phyloP scores from a whole-genome alignment of 2,113 vertebrate species.

The Gambusia holbrooki region DNA sequence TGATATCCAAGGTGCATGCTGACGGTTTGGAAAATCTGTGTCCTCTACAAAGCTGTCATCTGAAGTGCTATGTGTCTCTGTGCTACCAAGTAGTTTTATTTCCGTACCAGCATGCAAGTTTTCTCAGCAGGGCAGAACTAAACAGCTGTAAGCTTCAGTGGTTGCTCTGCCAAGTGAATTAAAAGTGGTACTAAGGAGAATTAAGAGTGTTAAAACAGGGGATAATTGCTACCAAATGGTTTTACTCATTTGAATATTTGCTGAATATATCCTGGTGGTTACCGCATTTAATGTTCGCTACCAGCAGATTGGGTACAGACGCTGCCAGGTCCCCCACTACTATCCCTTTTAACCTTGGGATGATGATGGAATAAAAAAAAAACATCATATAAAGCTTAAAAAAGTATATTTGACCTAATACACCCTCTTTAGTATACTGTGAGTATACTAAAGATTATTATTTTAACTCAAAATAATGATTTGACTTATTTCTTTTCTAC shows the following conservation, averaged over 20 bases:
- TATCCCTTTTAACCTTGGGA: no score
- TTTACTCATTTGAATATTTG: conserved; percentile 18
- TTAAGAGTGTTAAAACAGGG: conserved; percentile 38
- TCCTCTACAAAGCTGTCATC: conserved; percentile 12
- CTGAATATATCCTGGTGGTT: conserved; percentile 31
- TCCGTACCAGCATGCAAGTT: conserved; percentile 21
- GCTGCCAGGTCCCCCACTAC: not conserved
- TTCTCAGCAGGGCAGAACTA: conserved; percentile 55
- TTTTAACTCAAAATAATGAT: no score
- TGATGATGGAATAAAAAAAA: no score
- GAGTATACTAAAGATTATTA: no score
- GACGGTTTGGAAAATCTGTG: conserved; percentile 18
- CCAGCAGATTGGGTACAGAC: not conserved
- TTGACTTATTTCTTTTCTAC: no score
- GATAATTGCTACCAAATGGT: conserved; percentile 34
- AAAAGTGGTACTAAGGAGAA: conserved; percentile 44
- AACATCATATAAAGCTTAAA: no score
- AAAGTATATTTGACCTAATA: no score
- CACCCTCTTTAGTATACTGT: no score
- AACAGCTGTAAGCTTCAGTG: conserved; percentile 40
- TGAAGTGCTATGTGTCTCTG: not conserved
- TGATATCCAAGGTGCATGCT: conserved; percentile 17
- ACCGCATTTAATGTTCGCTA: conserved; percentile 3
- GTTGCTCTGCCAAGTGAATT: conserved; percentile 22
- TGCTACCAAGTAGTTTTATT: conserved; percentile 30